These are phyloP conservation scores for Pelobates fuscus DNA, from an alignment of 2,113 vertebrate species.

Conservation along the genomic window DNA sequence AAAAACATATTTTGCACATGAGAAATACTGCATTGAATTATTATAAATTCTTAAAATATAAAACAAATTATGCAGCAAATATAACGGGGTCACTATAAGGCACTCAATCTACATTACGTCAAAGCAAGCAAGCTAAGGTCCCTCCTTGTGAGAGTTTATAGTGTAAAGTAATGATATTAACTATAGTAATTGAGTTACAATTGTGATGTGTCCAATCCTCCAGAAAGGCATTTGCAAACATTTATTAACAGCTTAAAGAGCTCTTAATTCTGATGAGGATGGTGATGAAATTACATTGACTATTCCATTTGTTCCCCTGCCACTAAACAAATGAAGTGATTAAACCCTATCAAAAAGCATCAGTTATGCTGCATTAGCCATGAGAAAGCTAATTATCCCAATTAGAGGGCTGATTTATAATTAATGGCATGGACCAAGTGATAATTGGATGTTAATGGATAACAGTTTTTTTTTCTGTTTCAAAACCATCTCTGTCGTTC, in stretches of 20 bases:
- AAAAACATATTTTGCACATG: neutral
- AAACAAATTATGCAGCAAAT: too few relatives aligned
- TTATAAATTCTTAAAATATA: too few relatives aligned
- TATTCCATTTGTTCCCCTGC: constrained; percentile 71
- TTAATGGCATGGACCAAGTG: constrained; percentile 90
- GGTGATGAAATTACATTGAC: constrained; percentile 52
- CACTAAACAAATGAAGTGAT: constrained; percentile 74
- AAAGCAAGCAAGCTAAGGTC: neutral
- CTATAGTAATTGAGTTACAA: constrained; percentile 24
- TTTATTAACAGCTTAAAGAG: constrained; percentile 51
- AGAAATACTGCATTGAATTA: neutral
- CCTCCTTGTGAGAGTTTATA: neutral
- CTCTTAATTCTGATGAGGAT: constrained; percentile 50
- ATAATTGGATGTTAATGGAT: constrained; percentile 99
- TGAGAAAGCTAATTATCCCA: constrained; percentile 93
- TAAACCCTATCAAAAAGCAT: constrained; percentile 78
- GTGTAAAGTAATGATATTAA: neutral
- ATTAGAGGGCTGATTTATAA: constrained; percentile 95
- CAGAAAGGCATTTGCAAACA: constrained; percentile 50
- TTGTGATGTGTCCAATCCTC: constrained; percentile 25
- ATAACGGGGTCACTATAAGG: too few relatives aligned
- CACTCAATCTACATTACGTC: neutral
- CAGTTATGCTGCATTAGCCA: constrained; percentile 87
- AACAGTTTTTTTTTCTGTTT: constrained; percentile 76
- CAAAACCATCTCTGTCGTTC: constrained; percentile 60